phyloP scores from a whole-genome alignment of 2,113 vertebrate species.

The Phycodurus eques region DNA sequence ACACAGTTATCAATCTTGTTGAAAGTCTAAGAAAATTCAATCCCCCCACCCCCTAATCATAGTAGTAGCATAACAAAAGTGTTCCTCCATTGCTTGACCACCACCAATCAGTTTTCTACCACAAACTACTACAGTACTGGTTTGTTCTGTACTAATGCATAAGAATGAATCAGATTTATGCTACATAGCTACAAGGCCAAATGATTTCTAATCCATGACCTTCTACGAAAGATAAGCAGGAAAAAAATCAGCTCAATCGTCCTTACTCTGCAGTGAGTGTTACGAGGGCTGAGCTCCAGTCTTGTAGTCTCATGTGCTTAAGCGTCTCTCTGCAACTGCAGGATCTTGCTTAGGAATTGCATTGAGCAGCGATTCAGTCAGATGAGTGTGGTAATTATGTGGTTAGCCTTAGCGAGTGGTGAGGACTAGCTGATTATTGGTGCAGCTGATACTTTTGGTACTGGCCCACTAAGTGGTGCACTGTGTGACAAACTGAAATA shows the following conservation, averaged over 20 bases:
- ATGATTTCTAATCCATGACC: slow-evolving; percentile 62
- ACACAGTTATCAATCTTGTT: background rate
- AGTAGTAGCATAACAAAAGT: background rate
- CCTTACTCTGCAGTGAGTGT: slow-evolving; percentile 24
- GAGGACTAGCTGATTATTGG: slow-evolving; percentile 45
- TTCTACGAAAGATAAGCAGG: slow-evolving; percentile 55
- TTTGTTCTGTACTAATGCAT: slow-evolving; percentile 32
- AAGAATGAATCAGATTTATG: slow-evolving; percentile 34
- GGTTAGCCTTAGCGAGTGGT: slow-evolving; percentile 58
- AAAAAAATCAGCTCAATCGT: slow-evolving; percentile 43
- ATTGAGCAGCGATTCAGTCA: slow-evolving; percentile 41
- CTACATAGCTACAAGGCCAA: slow-evolving; percentile 38
- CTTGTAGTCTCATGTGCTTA: slow-evolving; percentile 38
- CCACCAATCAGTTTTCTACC: slow-evolving; percentile 57
- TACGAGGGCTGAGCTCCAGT: slow-evolving; percentile 35
- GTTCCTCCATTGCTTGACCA: slow-evolving; percentile 29
- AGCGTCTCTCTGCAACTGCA: slow-evolving; percentile 41
- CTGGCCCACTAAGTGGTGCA: slow-evolving; percentile 42
- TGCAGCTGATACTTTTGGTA: slow-evolving; percentile 27
- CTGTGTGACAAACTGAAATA: slow-evolving; percentile 51
- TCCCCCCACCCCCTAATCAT: too few relatives aligned
- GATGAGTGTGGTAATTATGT: slow-evolving; percentile 57
- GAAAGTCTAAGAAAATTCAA: background rate
- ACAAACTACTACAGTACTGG: slow-evolving; percentile 21
- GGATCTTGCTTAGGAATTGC: slow-evolving; percentile 38